Evolutionary conservation across 2,113 vertebrate species (phyloP), one percentile per base, ranked within the genome.

Genomic region (Psilopogon haemacephalus): DNA sequence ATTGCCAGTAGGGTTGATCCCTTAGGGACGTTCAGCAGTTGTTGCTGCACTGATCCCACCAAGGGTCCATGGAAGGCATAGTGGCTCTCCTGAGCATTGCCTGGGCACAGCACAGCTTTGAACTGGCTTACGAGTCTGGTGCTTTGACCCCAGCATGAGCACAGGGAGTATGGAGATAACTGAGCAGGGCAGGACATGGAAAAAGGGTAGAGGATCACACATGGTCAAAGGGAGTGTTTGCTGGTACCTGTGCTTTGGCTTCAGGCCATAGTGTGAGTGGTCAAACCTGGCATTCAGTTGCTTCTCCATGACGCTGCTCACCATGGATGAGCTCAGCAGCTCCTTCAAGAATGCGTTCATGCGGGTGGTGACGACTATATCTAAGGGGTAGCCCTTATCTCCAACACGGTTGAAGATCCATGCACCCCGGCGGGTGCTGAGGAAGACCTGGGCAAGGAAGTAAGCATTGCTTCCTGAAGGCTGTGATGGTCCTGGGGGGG

Each of bases 381-480:
- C 97, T 0, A 77, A 27, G n/a, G 97, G 96, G 28, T 97, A 90
- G 18, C 96, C 97, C 11, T 20, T 8, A 15, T 97, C 89, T 7
- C 91, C 97, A 74, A 98, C 97, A 1, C 98, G 98, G 73, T 98
- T 97, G 2, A 98, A 1, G 74, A 99, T 82, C 99, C 99, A 99
- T 0, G 98, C 88, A 0, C 99, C 99, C 48, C 98, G 92, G 24
- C 98, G 98, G 14, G 98, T 99, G 90, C 99, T 99, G 84, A 99
- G 98, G 91, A 98, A 99, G 11, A 99, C 99, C 99, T 99, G 94
- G 32, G 27, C 16, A 56, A 73, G n/a, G 42, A 65, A 68, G 60
- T 37, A 91, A 90, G 16, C 19, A 6, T 68, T 3, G 3, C 5
- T 27, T 68, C 11, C 37, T 80, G 63, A 48, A 44, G 37, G 30